phyloP scores from a whole-genome alignment of 2,113 vertebrate genomes.

The Plecturocebus donacophilus region DNA sequence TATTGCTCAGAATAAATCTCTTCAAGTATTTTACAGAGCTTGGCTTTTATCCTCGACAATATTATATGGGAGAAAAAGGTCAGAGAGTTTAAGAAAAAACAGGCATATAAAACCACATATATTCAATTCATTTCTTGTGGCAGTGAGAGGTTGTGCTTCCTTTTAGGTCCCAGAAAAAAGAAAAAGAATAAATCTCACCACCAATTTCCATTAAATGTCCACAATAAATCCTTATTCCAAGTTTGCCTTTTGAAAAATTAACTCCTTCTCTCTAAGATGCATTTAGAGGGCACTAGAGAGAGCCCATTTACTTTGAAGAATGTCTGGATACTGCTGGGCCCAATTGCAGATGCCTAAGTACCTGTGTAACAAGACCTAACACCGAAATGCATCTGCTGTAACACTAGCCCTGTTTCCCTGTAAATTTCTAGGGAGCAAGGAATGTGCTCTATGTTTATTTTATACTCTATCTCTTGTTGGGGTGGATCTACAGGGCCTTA shows the following conservation, averaged over 20 bases:
- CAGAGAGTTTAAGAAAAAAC: background rate
- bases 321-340: fast-evolving
- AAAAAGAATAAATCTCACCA: background rate
- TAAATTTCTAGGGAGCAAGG: background rate
- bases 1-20: too few relatives aligned
- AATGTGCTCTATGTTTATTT: background rate
- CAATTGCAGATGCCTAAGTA: background rate
- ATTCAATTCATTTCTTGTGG: background rate
- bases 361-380: too few relatives aligned
- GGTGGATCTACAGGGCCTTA: background rate
- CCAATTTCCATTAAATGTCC: background rate
- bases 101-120: background rate
- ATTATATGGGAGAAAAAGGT: background rate
- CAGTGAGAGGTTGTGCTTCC: fast-evolving
- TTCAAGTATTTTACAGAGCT: too few relatives aligned
- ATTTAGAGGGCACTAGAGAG: background rate
- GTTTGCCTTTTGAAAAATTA: background rate
- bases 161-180: background rate
- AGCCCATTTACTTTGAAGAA: background rate
- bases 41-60: too few relatives aligned
- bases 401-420: background rate
- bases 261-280: background rate
- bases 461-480: background rate
- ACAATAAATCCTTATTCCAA: background rate
- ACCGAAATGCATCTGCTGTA: background rate